These are phyloP conservation scores for Patiria miniata DNA, from an alignment of 35 echinoderm and acorn worm genomes.

Conservation along the genomic window DNA sequence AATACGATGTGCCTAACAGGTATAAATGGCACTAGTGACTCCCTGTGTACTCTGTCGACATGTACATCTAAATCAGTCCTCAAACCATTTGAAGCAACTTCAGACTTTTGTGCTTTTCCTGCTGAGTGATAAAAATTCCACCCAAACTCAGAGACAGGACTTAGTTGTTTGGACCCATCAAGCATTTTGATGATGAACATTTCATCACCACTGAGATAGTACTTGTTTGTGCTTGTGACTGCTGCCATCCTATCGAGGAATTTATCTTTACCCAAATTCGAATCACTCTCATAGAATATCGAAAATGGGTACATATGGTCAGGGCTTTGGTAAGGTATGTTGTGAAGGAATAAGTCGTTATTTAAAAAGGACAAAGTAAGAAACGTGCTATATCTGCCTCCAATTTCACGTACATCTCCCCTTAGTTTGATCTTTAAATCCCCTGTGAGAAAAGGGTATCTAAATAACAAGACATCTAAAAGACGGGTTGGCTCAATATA, in stretches of 20 bases:
- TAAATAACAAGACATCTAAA: slow-evolving; percentile 29
- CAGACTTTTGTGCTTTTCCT: slow-evolving; percentile 36
- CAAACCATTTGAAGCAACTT: slow-evolving; percentile 9
- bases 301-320: slow-evolving; percentile 50
- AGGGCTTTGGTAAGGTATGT: slow-evolving; percentile 46
- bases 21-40: slow-evolving; percentile 29
- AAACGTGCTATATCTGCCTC: slow-evolving; percentile 47
- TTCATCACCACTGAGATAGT: slow-evolving; percentile 73
- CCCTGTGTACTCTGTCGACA: slow-evolving; percentile 43
- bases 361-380: slow-evolving; percentile 44
- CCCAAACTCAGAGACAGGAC: slow-evolving; percentile 50
- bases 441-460: slow-evolving; percentile 28
- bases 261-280: slow-evolving; percentile 37
- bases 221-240: slow-evolving; percentile 10
- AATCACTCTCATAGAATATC: slow-evolving; percentile 82
- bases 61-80: slow-evolving; percentile 19
- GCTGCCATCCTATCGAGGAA: background rate
- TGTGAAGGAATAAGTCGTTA: slow-evolving; percentile 33
- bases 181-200: slow-evolving; percentile 77
- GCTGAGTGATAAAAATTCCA: slow-evolving; percentile 73
- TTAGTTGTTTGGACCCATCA: slow-evolving; percentile 42
- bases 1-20: slow-evolving; percentile 41
- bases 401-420: slow-evolving; percentile 76
- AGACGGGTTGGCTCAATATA: slow-evolving; percentile 29
- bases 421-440: slow-evolving; percentile 27